phyloP scores from a whole-genome alignment of 2,113 vertebrate species.

The Ophthalmotilapia sp. region DNA sequence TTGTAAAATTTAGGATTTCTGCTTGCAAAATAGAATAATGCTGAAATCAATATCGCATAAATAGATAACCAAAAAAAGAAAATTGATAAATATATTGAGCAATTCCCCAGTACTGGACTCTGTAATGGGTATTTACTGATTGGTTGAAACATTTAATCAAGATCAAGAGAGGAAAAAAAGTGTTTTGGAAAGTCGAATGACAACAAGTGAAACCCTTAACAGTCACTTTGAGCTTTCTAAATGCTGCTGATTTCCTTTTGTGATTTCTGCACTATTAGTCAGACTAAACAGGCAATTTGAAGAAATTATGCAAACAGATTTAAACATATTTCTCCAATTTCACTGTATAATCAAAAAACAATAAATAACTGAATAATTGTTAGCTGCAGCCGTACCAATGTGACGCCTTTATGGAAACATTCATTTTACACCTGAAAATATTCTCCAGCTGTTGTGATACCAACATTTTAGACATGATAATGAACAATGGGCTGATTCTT shows the following conservation, averaged over 20 bases:
- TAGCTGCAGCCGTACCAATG: not conserved
- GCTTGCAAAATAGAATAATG: not conserved
- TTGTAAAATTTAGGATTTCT: not conserved
- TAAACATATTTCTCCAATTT: not conserved
- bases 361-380: not conserved
- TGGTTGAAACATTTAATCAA: not conserved
- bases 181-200: not conserved
- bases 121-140: not conserved
- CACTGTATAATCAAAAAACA: not conserved
- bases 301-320: not conserved
- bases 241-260: not conserved
- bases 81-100: not conserved
- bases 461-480: not conserved
- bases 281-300: not conserved
- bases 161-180: not conserved
- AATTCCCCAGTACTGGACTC: not conserved
- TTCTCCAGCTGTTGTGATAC: not conserved
- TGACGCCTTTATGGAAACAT: not conserved
- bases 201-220: not conserved
- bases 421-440: not conserved
- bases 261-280: not conserved
- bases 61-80: not conserved
- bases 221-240: not conserved
- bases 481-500: not conserved
- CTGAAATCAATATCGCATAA: accelerated